Evolutionary conservation across 2,888 invertebrate species (phyloP).

Genomic region (Acronicta alni): DNA sequence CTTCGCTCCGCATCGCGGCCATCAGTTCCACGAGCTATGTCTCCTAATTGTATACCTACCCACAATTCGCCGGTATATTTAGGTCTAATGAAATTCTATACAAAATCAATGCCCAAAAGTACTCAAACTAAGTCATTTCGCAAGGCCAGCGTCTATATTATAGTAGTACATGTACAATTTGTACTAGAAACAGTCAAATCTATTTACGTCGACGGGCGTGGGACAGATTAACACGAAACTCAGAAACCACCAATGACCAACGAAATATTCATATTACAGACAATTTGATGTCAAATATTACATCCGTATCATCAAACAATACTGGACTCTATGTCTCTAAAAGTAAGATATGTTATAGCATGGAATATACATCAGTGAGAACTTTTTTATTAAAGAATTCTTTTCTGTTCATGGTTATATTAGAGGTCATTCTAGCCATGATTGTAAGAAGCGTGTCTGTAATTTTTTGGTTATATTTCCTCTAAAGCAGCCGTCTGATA

Average conservation of each 20-base stretch:
- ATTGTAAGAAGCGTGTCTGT: constrained; percentile 7
- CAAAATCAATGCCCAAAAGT: too few species aligned
- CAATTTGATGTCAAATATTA: constrained; percentile 49
- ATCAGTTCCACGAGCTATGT: too few species aligned
- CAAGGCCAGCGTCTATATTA: constrained; percentile 26
- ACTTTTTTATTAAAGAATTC: constrained; percentile 41
- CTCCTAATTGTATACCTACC: too few species aligned
- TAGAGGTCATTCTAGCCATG: constrained; percentile 34
- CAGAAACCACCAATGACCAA: constrained; percentile 41
- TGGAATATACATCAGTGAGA: neutral
- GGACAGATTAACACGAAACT: constrained; percentile 54
- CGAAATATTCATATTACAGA: constrained; percentile 59
- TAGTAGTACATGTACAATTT: constrained; percentile 22
- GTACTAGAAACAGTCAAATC: constrained; percentile 32
- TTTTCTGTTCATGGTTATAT: constrained; percentile 35
- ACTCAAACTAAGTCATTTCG: constrained; percentile 9
- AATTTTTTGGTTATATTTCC: constrained; percentile 16
- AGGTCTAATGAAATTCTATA: too few species aligned
- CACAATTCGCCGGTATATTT: too few species aligned
- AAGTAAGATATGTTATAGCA: constrained; percentile 15
- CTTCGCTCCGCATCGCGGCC: too few species aligned
- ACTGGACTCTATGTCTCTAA: neutral
- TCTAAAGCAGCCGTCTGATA: neutral
- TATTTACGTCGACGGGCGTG: constrained; percentile 48
- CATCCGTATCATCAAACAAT: constrained; percentile 1